A percentile compares a stretch with the other conserved stretches of the same genome.
Evolutionary conservation across 2,113 vertebrate species (phyloP).

Genomic region (Leptodactylus fuscus): DNA sequence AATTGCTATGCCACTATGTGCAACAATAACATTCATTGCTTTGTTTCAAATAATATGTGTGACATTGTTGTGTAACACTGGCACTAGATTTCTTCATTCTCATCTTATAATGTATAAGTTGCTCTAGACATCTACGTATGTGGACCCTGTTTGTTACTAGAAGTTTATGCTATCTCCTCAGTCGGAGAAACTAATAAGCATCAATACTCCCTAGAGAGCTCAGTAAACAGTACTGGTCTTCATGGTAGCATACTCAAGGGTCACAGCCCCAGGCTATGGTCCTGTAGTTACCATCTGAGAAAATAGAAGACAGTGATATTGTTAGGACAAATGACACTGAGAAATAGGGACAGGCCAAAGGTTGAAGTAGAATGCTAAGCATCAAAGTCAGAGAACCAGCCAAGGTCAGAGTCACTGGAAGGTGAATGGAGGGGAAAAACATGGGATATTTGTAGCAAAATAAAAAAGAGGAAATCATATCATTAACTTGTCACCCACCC

Average conservation of each 20-base stretch:
- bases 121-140: not conserved
- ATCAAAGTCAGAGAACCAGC: not conserved
- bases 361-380: not conserved
- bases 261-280: not conserved
- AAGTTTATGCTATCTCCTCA: not conserved
- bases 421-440: not conserved
- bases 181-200: not conserved
- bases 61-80: too few relatives aligned
- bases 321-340: not conserved
- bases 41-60: too few relatives aligned
- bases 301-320: not conserved
- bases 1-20: too few relatives aligned
- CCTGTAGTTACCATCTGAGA: not conserved
- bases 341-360: slow-evolving; percentile 3
- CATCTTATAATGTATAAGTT: not conserved
- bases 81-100: too few relatives aligned
- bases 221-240: not conserved
- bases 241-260: not conserved
- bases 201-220: not conserved
- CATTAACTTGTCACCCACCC: not conserved
- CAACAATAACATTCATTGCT: too few relatives aligned
- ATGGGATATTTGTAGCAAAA: not conserved
- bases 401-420: slow-evolving; percentile 4
- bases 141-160: not conserved
- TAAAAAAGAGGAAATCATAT: not conserved